phyloP scores from a whole-genome alignment of 1,140 invertebrate species.

The Drosophila triauraria region DNA sequence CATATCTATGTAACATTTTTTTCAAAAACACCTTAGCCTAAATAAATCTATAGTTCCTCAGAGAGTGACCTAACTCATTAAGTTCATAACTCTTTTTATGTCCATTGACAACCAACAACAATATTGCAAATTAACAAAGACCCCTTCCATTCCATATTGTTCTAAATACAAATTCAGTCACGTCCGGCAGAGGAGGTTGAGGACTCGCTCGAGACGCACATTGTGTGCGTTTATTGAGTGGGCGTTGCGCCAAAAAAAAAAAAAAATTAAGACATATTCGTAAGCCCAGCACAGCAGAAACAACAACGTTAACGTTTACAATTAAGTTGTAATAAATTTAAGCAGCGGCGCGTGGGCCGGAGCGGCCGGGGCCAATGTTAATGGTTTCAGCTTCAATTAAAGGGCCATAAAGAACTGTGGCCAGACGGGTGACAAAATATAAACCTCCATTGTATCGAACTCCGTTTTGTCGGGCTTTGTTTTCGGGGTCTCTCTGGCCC shows the following conservation, averaged over 20 bases:
- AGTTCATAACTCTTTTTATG: not conserved
- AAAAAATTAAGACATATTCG: conserved; percentile 67
- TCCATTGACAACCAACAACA: not conserved
- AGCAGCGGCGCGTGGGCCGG: conserved; percentile 56
- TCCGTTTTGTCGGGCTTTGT: conserved; percentile 50
- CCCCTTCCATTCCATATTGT: not conserved
- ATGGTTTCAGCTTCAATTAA: conserved; percentile 67
- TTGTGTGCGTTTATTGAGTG: conserved; percentile 19
- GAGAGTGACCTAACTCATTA: not conserved
- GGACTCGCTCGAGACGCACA: not conserved
- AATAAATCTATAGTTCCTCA: too few species aligned
- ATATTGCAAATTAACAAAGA: not conserved
- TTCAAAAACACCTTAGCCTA: too few species aligned
- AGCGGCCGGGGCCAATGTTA: conserved; percentile 31
- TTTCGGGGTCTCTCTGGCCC: conserved; percentile 43
- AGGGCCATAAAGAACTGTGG: conserved; percentile 64
- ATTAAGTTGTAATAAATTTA: conserved; percentile 79
- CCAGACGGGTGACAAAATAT: conserved; percentile 75
- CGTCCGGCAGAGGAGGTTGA: conserved; percentile 14
- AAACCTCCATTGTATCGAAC: conserved; percentile 68
- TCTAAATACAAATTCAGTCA: conserved; percentile 21
- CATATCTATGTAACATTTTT: too few species aligned
- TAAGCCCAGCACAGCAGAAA: conserved; percentile 21
- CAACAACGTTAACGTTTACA: conserved; percentile 59
- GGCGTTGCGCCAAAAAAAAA: conserved; percentile 40